Evolutionary conservation across 2,113 vertebrate genomes (phyloP), one percentile per base, ranked within the genome.

Genomic region (Hirundichthys speculiger): DNA sequence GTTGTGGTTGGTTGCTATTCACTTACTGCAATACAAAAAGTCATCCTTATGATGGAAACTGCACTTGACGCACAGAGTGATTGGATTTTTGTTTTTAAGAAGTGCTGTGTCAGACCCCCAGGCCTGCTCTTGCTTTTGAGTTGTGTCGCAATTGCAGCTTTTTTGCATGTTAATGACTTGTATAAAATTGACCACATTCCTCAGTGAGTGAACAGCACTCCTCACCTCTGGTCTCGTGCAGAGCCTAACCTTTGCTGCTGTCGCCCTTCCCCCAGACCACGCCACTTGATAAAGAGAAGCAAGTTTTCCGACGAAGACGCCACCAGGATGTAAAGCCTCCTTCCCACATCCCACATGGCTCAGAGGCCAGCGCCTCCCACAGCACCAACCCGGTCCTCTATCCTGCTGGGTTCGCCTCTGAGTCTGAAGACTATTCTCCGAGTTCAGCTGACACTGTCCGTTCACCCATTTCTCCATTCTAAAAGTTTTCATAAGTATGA

Each of bases 241-340:
- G 51, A 75, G 18, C 13, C 57, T 80, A 76, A 79, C 22, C 0
- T 6, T 46, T 66, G 64, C 64, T 77, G 62, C 46, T 75, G 13
- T 81, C 57, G 74, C 27, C 90, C 92, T 90, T 93, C 93, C 89
- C 91, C 89, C 93, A 99, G 98, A 97, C 94, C 96, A 99, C 98
- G 93, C 93, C 98, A 95, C 96, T 99, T 95, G 98, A 99, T 96
- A 99, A 99, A 93, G 97, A 99, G 95, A 96, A 95, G 95, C 98
- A 98, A 95, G 92, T 97, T 95, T 95, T 99, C 96, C 86, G 94
- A 95, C 93, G 94, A 96, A 96, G 96, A 96, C 93, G 95, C 94
- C 85, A 97, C 94, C 93, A 94, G 93, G 95, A 98, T 95, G 95
- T 96, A 89, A 98, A 89, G 79, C 85, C 86, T 62, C 27, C 77